Evolutionary conservation across 2,797 vertebrate genomes (phyloP), one percentile per base, ranked within the genome.

Genomic region (Neostethus bicornis): DNA sequence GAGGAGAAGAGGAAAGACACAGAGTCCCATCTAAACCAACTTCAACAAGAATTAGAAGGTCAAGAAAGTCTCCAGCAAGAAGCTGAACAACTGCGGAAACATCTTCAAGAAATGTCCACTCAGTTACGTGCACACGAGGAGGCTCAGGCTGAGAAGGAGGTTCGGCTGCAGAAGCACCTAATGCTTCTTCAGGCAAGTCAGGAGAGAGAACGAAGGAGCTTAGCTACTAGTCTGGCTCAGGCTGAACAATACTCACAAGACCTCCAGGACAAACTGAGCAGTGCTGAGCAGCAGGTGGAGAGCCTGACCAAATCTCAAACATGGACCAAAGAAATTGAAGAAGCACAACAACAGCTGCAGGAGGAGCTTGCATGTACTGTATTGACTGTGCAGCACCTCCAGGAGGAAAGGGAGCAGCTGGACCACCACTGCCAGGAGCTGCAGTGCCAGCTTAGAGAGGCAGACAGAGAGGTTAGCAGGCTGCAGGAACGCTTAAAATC

Each of bases 101-200:
- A 86, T 43, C 92, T 97, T 0, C 67, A 89, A 0, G 93, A 94
- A 26, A 84, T 93, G 56, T 90, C 91, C 12, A 70, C 75, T 61
- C 91, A 93, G 66, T 89, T 98, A 45, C 85, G 78, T 0, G 65
- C 90, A 5, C 93, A 91, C 0, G 94, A 97, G 73, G 93, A 94
- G 24, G 73, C 94, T 0, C 93, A 93, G 76, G 77, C 84, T 29
- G 84, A 93, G 42, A 95, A 95, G 83, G 95, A 98, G 57, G 87
- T 89, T 65, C 92, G 92, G 13, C 85, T 97, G 59, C 91, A 97
- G 87, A 91, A 90, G 75, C 94, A 96, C 63, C 93, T 96, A 0
- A 81, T 89, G 61, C 90, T 95, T 16, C 80, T 98, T 58, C 91
- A 96, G 66, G 94, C 92, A 12, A 97, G 94, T 87, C 96, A 96